Evolutionary conservation across 2,797 vertebrate species (phyloP).

Genomic region (Rousettus madagascariensis): DNA sequence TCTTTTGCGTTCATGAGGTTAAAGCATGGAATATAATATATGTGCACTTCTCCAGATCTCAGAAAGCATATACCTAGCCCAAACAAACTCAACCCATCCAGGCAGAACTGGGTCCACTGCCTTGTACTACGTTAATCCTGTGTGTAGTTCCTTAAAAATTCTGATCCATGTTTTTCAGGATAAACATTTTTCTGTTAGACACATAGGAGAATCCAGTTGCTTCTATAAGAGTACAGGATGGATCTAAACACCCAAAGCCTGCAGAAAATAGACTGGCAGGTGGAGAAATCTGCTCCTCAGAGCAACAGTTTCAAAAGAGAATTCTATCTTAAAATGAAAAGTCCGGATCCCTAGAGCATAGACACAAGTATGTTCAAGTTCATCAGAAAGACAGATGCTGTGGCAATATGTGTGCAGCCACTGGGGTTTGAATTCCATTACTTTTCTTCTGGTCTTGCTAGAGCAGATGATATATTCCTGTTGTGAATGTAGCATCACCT

Average conservation of each 20-base stretch:
- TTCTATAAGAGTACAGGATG: background rate
- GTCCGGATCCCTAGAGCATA: background rate
- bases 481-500: background rate
- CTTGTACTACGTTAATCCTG: background rate
- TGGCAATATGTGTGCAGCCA: background rate
- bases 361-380: background rate
- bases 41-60: background rate
- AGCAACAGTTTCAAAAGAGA: background rate
- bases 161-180: background rate
- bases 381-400: background rate
- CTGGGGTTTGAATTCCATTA: background rate
- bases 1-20: background rate
- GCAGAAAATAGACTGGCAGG: background rate
- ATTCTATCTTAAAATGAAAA: slow-evolving; percentile 30
- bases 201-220: background rate
- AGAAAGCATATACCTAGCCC: background rate
- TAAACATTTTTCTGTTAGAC: background rate
- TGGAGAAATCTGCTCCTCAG: background rate
- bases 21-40: background rate
- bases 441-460: background rate
- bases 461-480: background rate
- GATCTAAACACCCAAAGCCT: background rate
- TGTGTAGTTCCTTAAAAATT: background rate
- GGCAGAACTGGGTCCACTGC: background rate
- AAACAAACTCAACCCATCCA: background rate